Evolutionary conservation across 2,797 vertebrate species (phyloP), one percentile per base, ranked within the genome.

Genomic region (Hyperoplus immaculatus): DNA sequence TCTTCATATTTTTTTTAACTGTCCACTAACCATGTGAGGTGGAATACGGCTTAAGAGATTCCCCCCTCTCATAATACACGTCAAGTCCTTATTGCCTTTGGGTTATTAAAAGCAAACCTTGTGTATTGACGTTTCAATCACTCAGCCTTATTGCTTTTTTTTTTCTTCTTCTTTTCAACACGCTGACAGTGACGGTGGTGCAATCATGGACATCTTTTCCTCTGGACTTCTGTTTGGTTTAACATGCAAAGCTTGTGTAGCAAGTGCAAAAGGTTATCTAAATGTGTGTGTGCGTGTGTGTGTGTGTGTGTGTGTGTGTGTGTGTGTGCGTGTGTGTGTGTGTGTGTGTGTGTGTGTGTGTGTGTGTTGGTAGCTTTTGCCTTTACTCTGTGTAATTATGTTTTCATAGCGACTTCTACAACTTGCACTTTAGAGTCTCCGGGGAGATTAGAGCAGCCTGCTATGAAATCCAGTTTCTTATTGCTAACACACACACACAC

Each of bases 91-190:
- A 73, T 89, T 89, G 66, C 77, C 83, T 86, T 51, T 1, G 9
- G 80, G 72, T 88, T 91, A 91, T 91, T 88, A 89, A 87, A 91
- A 82, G 87, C 76, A 88, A 93, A 92, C 72, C 78, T 83, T 89
- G 65, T 89, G 65, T 83, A 90, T 89, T 85, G 91, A 85, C 86
- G 69, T 83, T 88, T 85, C 75, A 83, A 78, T 87, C 77, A 82
- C 63, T 87, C 77, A 3, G 73, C 45, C 64, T 86, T 86, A 84
- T 88, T 90, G 83, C 75, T 88, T 88, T 80, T 46, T 29, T 29
- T 29, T 3, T 21, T 21, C 21, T 21, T 21, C 21, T 21, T 21
- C 21, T 21, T 29, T 82, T 46, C 46, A 1, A 46, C 57, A 74
- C 49, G 5, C 61, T 55, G 54, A 59, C 69, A 36, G 72, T 9